Evolutionary conservation across 2,888 invertebrate genomes (phyloP), one percentile per base, ranked within the genome.

Genomic region (Perithous albicinctus): DNA sequence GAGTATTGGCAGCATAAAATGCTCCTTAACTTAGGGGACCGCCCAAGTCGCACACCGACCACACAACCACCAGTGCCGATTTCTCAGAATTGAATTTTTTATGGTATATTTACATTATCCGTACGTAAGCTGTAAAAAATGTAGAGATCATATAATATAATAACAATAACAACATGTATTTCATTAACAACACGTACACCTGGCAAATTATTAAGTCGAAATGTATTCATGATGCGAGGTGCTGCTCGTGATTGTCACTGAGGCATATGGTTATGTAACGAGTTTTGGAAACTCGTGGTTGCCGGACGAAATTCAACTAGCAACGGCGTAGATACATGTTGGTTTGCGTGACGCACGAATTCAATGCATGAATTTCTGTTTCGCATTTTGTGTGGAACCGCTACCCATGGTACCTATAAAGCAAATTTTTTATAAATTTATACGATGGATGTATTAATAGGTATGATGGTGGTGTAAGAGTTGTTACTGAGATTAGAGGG

Each of bases 351-450:
- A 75, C 23, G 64, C 43, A 46, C 26, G 63, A 70, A 78, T 78
- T 70, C 41, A 54, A 78, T 78, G 63, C 70, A 78, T 78, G 77
- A 78, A 78, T 70, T 78, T 70, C 26, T 5, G 66, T 38, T 15
- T n/a, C 26, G 20, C 7, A 8, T 32, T 46, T 48, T 48, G 18
- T 48, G 18, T 18, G 38, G n/a, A 23, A 46, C 43, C 10, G 18
- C 2, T n/a, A 38, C 51, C 4, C 15, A 15, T 38, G 38, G n/a
- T 23, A 26, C 48, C 43, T n/a, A 20, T 12, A 59, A 35, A 15
- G 10, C n/a, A 23, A 63, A 38, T 41, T 12, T 12, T 23, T 41
- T 63, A 51, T 70, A n/a, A 63, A 77, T 77, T 69, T 48, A 32
- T 35, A 32, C 43, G 18, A 23, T 10, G 20, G 10, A 76, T 61